These are phyloP conservation scores for Tamias sibiricus DNA, from an alignment of 2,113 vertebrate genomes.

Conservation along the genomic window DNA sequence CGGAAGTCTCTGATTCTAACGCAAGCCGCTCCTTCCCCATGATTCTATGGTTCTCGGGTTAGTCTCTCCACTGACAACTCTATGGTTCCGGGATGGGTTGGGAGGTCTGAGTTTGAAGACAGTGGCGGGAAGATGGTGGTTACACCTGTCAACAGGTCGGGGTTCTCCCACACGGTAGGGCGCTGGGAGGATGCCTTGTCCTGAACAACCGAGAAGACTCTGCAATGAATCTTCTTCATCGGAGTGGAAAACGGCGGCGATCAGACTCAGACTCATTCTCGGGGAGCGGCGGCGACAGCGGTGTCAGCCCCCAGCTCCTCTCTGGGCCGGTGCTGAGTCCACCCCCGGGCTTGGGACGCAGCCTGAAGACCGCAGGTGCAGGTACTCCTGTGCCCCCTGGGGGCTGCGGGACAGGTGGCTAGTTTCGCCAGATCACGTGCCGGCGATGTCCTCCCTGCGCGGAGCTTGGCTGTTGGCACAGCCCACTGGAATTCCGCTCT, in stretches of 20 bases:
- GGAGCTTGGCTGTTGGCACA: fast-evolving
- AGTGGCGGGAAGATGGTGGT: constrained; percentile 80
- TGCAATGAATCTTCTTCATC: constrained; percentile 24
- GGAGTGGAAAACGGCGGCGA: constrained; percentile 67
- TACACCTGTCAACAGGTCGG: fast-evolving
- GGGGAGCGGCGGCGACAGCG: constrained; percentile 79
- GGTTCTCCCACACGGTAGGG: background rate
- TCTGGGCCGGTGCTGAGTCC: constrained; percentile 88
- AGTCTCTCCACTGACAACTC: constrained; percentile 47
- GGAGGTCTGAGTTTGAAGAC: constrained; percentile 78
- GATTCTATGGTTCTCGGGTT: constrained; percentile 26
- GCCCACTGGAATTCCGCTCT: fast-evolving
- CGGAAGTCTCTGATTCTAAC: fast-evolving
- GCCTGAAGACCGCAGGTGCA: constrained; percentile 43
- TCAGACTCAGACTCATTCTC: constrained; percentile 76
- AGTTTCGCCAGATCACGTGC: fast-evolving
- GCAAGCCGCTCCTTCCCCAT: constrained; percentile 13
- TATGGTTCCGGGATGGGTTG: constrained; percentile 62
- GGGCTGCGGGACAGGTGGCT: background rate
- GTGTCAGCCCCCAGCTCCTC: constrained; percentile 72
- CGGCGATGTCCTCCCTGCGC: fast-evolving
- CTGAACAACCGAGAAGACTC: background rate
- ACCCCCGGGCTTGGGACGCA: constrained; percentile 89
- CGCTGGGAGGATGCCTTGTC: background rate
- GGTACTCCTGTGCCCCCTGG: background rate